phyloP scores from a whole-genome alignment of 2,888 invertebrate species.

The Toxonevra muliebris region DNA sequence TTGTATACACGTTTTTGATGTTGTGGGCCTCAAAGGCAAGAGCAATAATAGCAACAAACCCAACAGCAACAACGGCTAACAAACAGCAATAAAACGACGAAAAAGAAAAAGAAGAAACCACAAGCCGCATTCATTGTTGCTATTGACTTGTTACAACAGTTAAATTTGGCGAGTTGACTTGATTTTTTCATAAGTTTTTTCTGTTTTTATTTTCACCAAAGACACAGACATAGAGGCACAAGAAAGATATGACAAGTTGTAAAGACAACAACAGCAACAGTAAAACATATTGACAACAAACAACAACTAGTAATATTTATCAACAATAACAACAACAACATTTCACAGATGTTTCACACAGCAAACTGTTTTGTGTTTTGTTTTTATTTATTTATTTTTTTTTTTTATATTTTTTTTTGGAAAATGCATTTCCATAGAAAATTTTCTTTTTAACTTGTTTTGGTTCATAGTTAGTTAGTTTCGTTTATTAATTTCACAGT shows the following conservation, averaged over 20 bases:
- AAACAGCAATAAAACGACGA: not conserved
- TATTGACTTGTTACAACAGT: constrained; percentile 6
- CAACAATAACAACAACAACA: not conserved
- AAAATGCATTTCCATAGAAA: too few species aligned
- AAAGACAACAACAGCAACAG: not conserved
- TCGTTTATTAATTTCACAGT: too few species aligned
- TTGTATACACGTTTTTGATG: not conserved
- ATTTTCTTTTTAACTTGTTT: too few species aligned
- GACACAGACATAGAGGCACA: not conserved
- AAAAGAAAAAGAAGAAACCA: not conserved
- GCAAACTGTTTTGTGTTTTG: not conserved
- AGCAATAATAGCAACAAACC: not conserved
- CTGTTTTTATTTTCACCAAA: not conserved
- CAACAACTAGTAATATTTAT: not conserved
- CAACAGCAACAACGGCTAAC: constrained; percentile 6
- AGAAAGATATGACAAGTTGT: not conserved
- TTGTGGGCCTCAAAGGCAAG: not conserved
- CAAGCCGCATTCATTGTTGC: not conserved
- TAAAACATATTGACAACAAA: not conserved
- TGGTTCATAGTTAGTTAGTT: too few species aligned
- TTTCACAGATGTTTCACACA: not conserved
- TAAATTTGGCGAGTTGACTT: not conserved
- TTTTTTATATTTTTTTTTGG: not conserved
- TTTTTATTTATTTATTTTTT: not conserved
- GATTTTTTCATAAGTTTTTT: not conserved